Evolutionary conservation across 1,140 invertebrate species (phyloP).

Genomic region (Zelostemma sp.): DNA sequence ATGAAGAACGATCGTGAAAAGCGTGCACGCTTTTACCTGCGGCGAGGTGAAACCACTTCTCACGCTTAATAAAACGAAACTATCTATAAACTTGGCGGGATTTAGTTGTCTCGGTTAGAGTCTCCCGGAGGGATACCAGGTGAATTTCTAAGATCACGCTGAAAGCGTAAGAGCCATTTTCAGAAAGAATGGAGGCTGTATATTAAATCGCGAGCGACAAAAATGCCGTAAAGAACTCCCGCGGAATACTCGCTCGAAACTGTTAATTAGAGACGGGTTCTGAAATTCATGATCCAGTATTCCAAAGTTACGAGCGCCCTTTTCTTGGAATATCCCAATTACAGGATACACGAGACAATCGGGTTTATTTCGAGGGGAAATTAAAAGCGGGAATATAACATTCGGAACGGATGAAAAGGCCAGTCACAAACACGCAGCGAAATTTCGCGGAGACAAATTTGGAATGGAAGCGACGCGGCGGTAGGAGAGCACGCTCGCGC

Average conservation of each 20-base stretch:
- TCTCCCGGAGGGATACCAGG: neutral
- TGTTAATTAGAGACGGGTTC: too few species aligned
- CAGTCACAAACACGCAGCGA: too few species aligned
- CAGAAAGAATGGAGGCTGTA: constrained; percentile 2
- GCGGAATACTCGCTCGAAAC: too few species aligned
- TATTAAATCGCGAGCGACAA: neutral
- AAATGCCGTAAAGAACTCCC: too few species aligned
- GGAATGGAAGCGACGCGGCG: constrained; percentile 29
- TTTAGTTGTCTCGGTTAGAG: constrained; percentile 13
- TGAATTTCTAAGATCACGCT: constrained; percentile 8
- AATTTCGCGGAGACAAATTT: constrained; percentile 10
- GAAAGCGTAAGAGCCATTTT: constrained; percentile 5
- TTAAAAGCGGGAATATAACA: too few species aligned
- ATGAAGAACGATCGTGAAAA: neutral
- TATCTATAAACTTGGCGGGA: constrained; percentile 11
- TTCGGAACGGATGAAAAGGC: too few species aligned
- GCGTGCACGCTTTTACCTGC: neutral
- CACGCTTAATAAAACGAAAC: constrained; percentile 14
- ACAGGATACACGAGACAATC: too few species aligned
- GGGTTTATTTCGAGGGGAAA: too few species aligned
- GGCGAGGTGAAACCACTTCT: neutral
- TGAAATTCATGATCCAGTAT: too few species aligned
- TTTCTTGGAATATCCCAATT: too few species aligned
- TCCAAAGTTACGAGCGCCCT: too few species aligned
- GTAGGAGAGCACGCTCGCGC: constrained; percentile 47